Evolutionary conservation across 2,888 invertebrate genomes (phyloP).

Genomic region (Hirtodrosophila cameraria): DNA sequence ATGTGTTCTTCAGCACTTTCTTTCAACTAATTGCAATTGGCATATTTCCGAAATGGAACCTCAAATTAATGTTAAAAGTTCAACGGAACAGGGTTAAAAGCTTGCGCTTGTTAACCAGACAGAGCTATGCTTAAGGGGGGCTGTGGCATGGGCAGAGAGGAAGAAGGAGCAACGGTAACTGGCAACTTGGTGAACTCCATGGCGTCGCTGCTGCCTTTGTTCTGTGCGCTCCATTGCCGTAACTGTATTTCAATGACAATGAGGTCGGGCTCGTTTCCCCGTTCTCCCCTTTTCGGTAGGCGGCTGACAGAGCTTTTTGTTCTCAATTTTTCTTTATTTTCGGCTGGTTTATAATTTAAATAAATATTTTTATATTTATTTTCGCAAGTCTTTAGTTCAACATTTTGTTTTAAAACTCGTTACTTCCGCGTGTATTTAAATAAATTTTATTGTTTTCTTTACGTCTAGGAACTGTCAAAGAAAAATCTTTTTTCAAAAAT

Average conservation of each 20-base stretch:
- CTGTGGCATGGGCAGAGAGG: background rate
- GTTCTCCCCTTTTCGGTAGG: no score
- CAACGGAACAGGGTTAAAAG: constrained; percentile 45
- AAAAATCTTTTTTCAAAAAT: constrained; percentile 1
- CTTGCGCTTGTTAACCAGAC: constrained; percentile 40
- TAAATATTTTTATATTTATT: constrained; percentile 22
- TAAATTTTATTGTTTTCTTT: constrained; percentile 20
- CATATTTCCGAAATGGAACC: constrained; percentile 46
- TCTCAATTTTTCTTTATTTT: constrained; percentile 16
- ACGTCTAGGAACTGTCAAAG: constrained; percentile 26
- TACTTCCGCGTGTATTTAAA: constrained; percentile 35
- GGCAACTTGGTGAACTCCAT: constrained; percentile 39
- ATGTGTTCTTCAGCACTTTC: constrained; percentile 10
- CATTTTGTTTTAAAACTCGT: constrained; percentile 18
- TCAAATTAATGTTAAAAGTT: constrained; percentile 41
- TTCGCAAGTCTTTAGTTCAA: constrained; percentile 32
- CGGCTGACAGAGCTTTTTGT: constrained; percentile 30
- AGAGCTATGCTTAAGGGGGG: constrained; percentile 4
- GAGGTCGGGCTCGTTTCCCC: constrained; percentile 58
- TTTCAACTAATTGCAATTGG: constrained; percentile 42
- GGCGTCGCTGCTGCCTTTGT: constrained; percentile 26
- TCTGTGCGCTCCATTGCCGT: constrained; percentile 33
- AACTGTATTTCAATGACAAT: constrained; percentile 77
- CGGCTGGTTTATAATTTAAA: constrained; percentile 23
- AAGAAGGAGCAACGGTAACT: constrained; percentile 41